Percentiles rank a stretch among this genome's conserved stretches.
These are phyloP conservation scores for Enteromius trimaculatus DNA, from an alignment of 2,797 vertebrate species.

Conservation along the genomic window DNA sequence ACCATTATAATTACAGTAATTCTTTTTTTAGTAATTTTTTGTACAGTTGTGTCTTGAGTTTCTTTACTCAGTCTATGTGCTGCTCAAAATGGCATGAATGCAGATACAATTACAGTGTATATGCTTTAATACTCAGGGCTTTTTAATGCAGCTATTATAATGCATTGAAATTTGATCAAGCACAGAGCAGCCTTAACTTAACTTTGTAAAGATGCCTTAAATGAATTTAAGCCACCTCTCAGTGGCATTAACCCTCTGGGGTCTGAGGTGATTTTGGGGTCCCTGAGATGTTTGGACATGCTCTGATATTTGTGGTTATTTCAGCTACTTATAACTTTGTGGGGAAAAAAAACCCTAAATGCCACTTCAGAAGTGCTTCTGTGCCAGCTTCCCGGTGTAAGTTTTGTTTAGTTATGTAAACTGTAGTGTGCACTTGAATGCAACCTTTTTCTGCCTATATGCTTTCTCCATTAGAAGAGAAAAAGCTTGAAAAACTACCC, in stretches of 20 bases:
- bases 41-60: too few species aligned
- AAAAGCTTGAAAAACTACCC: background rate
- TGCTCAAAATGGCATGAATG: background rate
- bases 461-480: background rate
- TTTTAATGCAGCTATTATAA: background rate
- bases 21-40: too few species aligned
- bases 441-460: background rate
- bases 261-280: too few species aligned
- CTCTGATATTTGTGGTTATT: too few species aligned
- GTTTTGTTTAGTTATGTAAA: slow-evolving; percentile 2
- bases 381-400: background rate
- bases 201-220: too few species aligned
- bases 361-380: background rate
- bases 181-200: background rate
- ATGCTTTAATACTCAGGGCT: background rate
- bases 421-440: background rate
- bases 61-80: too few species aligned
- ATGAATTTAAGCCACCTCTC: background rate
- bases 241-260: background rate
- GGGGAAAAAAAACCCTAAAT: background rate
- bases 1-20: too few species aligned
- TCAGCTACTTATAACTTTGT: too few species aligned
- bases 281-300: too few species aligned
- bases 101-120: background rate
- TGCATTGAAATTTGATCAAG: background rate